These are phyloP conservation scores for Clitarchus hookeri DNA, from an alignment of 2,888 invertebrate genomes.

Conservation along the genomic window DNA sequence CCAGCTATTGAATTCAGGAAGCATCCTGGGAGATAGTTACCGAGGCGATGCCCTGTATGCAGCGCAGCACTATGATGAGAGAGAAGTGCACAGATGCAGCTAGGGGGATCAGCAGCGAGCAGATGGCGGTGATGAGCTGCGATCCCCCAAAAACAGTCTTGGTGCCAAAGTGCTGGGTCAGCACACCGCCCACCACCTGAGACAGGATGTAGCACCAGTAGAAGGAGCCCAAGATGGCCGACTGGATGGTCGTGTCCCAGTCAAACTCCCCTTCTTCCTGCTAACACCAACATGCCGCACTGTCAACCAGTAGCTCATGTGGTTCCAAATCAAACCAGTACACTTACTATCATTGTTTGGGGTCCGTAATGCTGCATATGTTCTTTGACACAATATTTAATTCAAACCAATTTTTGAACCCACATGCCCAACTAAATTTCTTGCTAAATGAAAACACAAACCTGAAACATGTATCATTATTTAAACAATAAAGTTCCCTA, in stretches of 20 bases:
- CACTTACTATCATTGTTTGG: too few relatives aligned
- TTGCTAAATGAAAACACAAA: too few relatives aligned
- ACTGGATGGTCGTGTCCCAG: constrained; percentile 68
- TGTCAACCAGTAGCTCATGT: too few relatives aligned
- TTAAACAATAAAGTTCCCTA: too few relatives aligned
- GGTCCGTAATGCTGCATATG: too few relatives aligned
- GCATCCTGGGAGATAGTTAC: constrained; percentile 53
- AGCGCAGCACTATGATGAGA: constrained; percentile 64
- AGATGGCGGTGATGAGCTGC: constrained; percentile 68
- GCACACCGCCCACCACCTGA: constrained; percentile 69
- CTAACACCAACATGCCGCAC: not conserved
- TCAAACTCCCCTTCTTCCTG: constrained; percentile 62
- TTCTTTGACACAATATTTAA: too few relatives aligned
- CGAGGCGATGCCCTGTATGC: constrained; percentile 71
- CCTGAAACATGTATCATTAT: too few relatives aligned
- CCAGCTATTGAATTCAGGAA: too few relatives aligned
- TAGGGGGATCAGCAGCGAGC: constrained; percentile 68
- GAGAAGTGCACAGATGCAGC: constrained; percentile 66
- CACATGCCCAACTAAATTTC: too few relatives aligned
- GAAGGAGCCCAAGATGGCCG: constrained; percentile 68
- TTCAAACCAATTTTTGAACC: too few relatives aligned
- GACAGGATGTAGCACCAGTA: constrained; percentile 76
- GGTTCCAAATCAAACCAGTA: too few relatives aligned
- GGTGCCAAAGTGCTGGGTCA: constrained; percentile 72
- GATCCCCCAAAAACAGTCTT: constrained; percentile 73